Evolutionary conservation across 2,113 vertebrate genomes (phyloP).

Genomic region (mouse (Mus musculus)): GRCm39 chr9:63617001-63617500

Average conservation of each 20-base stretch:
- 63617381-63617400: not conserved
- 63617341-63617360: not conserved
- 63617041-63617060: not conserved
- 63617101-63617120: not conserved
- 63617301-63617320: constrained; percentile 46
- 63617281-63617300: constrained; percentile 40
- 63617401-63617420: not conserved
- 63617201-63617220: not conserved
- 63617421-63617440: accelerated
- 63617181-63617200: no score
- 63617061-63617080: not conserved
- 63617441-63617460: not conserved
- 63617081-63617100: not conserved
- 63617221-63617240: constrained; percentile 45
- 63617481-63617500: not conserved
- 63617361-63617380: not conserved
- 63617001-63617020: not conserved
- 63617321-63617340: not conserved
- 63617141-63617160: not conserved
- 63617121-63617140: not conserved
- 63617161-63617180: not conserved
- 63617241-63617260: constrained; percentile 62
- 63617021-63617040: not conserved
- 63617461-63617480: not conserved
- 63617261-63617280: constrained; percentile 65